phyloP scores from a whole-genome alignment of 2,113 vertebrate species.

The Tenebrosternarchus preto region DNA sequence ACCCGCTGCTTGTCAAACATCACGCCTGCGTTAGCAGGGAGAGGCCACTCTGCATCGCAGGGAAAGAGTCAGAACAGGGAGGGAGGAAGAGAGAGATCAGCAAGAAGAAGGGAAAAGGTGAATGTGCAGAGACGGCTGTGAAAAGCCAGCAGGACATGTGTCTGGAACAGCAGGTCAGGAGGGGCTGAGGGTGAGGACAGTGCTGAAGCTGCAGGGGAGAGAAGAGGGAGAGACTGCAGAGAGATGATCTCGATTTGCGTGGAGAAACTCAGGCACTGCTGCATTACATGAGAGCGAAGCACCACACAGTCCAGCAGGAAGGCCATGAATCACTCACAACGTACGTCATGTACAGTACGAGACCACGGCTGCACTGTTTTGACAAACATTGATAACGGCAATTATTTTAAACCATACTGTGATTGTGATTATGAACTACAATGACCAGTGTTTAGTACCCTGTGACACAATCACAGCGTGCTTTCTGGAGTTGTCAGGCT shows the following conservation, averaged over 20 bases:
- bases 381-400: background rate
- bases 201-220: background rate
- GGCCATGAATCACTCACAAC: background rate
- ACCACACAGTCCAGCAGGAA: constrained; percentile 7
- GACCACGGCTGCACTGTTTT: background rate
- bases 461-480: background rate
- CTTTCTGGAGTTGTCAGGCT: constrained; percentile 14
- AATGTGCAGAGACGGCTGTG: constrained; percentile 29
- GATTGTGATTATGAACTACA: background rate
- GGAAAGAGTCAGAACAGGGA: constrained; percentile 12
- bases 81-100: background rate
- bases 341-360: constrained; percentile 5
- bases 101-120: background rate
- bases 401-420: background rate
- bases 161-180: constrained; percentile 39
- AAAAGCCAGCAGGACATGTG: constrained; percentile 34
- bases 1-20: constrained; percentile 57
- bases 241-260: background rate
- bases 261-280: background rate
- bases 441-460: background rate
- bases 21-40: constrained; percentile 40
- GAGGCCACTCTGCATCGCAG: constrained; percentile 30
- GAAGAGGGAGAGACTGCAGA: constrained; percentile 12
- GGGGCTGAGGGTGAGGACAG: constrained; percentile 13
- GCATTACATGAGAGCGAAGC: background rate